Evolutionary conservation across 1,140 invertebrate species (phyloP), one percentile per base, ranked within the genome.

Genomic region (Drosophila melanica): DNA sequence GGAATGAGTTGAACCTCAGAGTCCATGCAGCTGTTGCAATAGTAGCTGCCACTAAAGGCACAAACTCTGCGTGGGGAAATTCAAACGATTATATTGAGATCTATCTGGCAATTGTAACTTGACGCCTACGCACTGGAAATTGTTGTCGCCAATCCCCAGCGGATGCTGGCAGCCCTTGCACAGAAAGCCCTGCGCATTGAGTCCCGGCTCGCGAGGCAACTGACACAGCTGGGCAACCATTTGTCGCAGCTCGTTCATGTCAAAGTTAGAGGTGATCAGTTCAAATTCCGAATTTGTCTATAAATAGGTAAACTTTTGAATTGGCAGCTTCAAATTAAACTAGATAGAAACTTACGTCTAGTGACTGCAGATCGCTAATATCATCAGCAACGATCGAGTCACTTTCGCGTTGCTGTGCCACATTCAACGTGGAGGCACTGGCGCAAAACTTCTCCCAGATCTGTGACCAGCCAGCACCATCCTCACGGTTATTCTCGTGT

Each of bases 151-250:
- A 84, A 98, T 94, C 14, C 97, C 97, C 63, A 98, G 93, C 1
- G 95, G 93, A 73, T 96, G 93, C 60, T 94, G 94, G 90, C 98
- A 99, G 58, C 94, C 94, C 65, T 94, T 94, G 90, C 98, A 99
- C 70, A 96, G 94, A 91, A 98, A 99, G 84, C 98, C 96, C 89
- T 99, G 98, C 7, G 93, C 86, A 92, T 98, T 96, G 1, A 99
- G 92, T 1, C 98, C 98, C 67, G 94, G 94, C 91, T 99, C 98
- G 35, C 93, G 94, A 0, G 96, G 93, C 64, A 98, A 93, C 63
- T 92, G 94, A 7, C 94, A 95, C 4, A 97, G 80, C 72, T 96
- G 94, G 20, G 94, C 92, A n/a, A 95, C 93, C 91, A 96, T 94
- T 73, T 93, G 93, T 70, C 94, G 93, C 60, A 94, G 82, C 71